phyloP scores from a whole-genome alignment of 2,113 vertebrate genomes.

The Collichthys lucidus region DNA sequence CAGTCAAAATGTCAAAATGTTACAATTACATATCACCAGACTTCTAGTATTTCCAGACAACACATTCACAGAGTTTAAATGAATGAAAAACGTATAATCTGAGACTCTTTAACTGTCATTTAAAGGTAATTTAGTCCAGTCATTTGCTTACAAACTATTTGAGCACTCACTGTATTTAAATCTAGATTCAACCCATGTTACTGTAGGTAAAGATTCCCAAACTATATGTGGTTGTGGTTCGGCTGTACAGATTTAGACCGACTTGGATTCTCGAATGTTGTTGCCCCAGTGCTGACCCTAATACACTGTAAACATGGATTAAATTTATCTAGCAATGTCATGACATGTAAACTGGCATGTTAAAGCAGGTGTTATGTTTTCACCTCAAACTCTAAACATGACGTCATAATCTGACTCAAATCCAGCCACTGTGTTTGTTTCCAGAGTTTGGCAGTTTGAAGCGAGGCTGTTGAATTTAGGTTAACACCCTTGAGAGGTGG shows the following conservation, averaged over 20 bases:
- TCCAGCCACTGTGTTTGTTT: neutral
- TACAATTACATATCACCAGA: neutral
- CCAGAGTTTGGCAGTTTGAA: neutral
- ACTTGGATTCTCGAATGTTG: neutral
- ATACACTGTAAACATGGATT: neutral
- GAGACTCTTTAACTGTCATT: neutral
- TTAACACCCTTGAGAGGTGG: neutral
- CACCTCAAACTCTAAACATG: slow-evolving; percentile 8
- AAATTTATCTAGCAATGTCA: neutral
- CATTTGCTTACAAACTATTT: neutral
- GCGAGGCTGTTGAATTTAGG: neutral
- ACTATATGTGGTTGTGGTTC: neutral
- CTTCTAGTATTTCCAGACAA: neutral
- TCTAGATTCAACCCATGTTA: neutral
- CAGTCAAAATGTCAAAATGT: neutral
- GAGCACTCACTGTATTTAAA: neutral
- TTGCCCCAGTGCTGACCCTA: neutral
- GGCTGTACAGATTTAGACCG: neutral
- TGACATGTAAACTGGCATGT: neutral
- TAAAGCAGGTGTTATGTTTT: neutral
- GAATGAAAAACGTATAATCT: neutral
- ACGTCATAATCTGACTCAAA: slow-evolving; percentile 7
- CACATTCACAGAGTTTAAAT: neutral
- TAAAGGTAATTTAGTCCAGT: neutral
- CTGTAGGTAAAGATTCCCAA: neutral